These are phyloP conservation scores for Stegostoma tigrinum DNA, from an alignment of 2,113 vertebrate species.

Conservation along the genomic window DNA sequence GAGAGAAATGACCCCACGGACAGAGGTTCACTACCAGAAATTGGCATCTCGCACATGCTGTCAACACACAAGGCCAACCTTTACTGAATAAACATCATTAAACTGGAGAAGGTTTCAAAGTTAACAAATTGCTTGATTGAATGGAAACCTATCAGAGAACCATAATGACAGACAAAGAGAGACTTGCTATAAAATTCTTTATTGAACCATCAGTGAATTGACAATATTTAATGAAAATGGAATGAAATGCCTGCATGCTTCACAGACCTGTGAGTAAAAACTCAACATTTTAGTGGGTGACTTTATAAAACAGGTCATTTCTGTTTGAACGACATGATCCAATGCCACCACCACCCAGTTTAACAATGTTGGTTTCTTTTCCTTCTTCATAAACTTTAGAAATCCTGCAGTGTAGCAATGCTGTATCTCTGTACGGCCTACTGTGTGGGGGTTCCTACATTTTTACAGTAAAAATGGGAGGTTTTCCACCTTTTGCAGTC, in stretches of 20 bases:
- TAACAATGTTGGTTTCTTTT: too few relatives aligned
- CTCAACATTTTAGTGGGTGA: neutral
- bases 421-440: too few relatives aligned
- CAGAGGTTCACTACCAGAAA: neutral
- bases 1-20: neutral
- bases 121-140: conserved; percentile 16
- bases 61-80: neutral
- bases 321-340: neutral
- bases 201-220: neutral
- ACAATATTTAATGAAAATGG: neutral
- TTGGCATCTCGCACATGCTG: neutral
- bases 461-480: too few relatives aligned
- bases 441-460: too few relatives aligned
- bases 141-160: neutral
- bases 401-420: too few relatives aligned
- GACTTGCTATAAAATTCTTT: neutral
- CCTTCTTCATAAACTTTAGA: too few relatives aligned
- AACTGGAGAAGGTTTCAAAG: neutral
- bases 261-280: neutral
- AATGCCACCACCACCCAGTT: too few relatives aligned
- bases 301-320: neutral
- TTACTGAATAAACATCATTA: neutral
- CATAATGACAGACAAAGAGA: neutral
- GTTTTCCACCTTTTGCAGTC: too few relatives aligned
- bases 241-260: neutral